Evolutionary conservation across 2,888 invertebrate genomes (phyloP).

Genomic region (Heteromurus nitidus): DNA sequence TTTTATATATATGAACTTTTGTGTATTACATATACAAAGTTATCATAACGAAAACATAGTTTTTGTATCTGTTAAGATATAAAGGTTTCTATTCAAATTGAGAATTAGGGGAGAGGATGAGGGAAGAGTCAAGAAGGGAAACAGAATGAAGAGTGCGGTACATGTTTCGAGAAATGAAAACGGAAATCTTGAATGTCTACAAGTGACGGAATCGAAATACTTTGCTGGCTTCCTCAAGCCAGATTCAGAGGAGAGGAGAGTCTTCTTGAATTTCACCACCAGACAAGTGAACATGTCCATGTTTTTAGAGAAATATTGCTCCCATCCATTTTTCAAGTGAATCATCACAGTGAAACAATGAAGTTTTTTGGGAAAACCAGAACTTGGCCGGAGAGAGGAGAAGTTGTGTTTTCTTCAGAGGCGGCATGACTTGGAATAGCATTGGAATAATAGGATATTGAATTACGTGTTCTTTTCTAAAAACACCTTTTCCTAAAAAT

Average conservation of each 20-base stretch:
- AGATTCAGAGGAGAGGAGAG: too few species aligned
- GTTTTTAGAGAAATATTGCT: conserved; percentile 20
- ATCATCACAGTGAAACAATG: conserved; percentile 32
- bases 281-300: background rate
- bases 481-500: too few species aligned
- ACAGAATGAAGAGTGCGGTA: conserved; percentile 11
- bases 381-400: background rate
- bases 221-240: conserved; percentile 20
- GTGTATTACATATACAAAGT: too few species aligned
- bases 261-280: conserved; percentile 31
- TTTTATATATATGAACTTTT: too few species aligned
- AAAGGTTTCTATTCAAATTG: too few species aligned
- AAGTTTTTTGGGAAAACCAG: conserved; percentile 8
- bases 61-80: too few species aligned
- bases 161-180: conserved; percentile 28
- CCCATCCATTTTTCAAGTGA: conserved; percentile 35
- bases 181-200: conserved; percentile 41
- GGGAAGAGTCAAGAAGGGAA: conserved; percentile 33
- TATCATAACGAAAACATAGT: too few species aligned
- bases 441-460: background rate
- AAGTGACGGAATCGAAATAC: conserved; percentile 4
- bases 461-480: conserved; percentile 5
- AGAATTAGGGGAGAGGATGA: too few species aligned
- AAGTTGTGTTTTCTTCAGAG: background rate
- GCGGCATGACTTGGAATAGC: background rate